Evolutionary conservation across 2,113 vertebrate species (phyloP).

Genomic region (Melanerpes aurifrons): DNA sequence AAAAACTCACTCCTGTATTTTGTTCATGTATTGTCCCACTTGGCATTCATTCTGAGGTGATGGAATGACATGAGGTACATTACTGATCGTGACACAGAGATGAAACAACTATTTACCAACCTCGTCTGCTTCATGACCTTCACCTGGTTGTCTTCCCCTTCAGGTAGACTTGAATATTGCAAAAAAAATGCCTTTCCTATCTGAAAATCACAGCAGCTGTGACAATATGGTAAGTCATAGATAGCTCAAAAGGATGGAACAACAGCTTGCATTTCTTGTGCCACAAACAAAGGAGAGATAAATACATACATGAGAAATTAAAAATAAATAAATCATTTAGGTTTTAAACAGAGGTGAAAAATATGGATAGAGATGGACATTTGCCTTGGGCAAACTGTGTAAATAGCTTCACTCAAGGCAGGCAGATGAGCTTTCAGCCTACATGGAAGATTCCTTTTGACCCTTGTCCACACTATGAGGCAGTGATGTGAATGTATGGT

Average conservation of each 20-base stretch:
- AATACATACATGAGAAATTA: background rate
- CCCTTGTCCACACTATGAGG: background rate
- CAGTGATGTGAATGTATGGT: background rate
- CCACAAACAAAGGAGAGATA: background rate
- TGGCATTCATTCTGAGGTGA: background rate
- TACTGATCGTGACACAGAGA: background rate
- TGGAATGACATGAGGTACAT: background rate
- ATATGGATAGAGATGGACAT: background rate
- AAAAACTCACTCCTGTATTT: background rate
- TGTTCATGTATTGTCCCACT: fast-evolving
- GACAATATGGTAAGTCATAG: background rate
- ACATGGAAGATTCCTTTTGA: background rate
- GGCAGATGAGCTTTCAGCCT: background rate
- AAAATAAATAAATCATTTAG: background rate
- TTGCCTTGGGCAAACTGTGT: background rate
- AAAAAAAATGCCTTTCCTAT: background rate
- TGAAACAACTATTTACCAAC: background rate
- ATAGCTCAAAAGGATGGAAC: background rate
- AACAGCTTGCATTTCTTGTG: background rate
- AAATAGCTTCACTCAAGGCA: background rate
- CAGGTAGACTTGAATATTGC: background rate
- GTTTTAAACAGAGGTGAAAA: background rate
- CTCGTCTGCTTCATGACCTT: background rate
- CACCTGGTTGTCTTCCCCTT: background rate
- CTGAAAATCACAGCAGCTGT: background rate